A percentile compares a stretch with the other conserved stretches of the same genome.
These are phyloP conservation scores for Hypselothyrea guttata DNA, from an alignment of 2,888 invertebrate species.

Conservation along the genomic window DNA sequence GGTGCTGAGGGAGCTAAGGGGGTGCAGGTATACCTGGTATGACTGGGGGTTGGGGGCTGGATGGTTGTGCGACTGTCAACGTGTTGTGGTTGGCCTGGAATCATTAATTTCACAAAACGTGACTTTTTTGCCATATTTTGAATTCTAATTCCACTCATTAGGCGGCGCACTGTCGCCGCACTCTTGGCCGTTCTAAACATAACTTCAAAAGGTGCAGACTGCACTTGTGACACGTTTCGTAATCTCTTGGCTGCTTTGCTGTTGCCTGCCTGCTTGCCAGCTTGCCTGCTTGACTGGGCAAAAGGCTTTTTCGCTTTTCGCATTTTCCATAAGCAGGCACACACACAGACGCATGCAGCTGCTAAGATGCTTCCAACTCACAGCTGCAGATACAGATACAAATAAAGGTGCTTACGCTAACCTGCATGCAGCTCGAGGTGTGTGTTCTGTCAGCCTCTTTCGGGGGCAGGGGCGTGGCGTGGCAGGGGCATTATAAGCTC, in stretches of 20 bases:
- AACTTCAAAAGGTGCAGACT: conserved; percentile 76
- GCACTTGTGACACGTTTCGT: conserved; percentile 74
- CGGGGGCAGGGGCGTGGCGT: background rate
- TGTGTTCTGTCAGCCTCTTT: background rate
- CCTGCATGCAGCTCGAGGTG: conserved; percentile 41
- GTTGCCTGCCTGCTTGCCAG: conserved; percentile 9
- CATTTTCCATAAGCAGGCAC: conserved; percentile 62
- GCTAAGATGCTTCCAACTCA: conserved; percentile 49
- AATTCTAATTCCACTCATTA: conserved; percentile 77
- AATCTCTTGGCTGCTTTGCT: conserved; percentile 64
- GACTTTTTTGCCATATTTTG: conserved; percentile 78
- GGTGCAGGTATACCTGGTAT: conserved; percentile 4
- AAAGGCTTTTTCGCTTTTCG: conserved; percentile 49
- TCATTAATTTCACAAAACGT: conserved; percentile 75
- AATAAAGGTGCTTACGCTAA: conserved; percentile 63
- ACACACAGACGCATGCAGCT: conserved; percentile 19
- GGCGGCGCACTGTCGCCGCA: conserved; percentile 47
- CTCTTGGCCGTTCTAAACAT: conserved; percentile 65
- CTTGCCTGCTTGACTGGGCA: conserved; percentile 22
- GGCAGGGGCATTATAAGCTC: conserved; percentile 51
- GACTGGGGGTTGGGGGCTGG: conserved; percentile 8
- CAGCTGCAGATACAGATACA: conserved; percentile 27
- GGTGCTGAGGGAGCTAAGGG: conserved; percentile 4
- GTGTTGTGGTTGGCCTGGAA: conserved; percentile 66
- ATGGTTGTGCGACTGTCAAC: conserved; percentile 45